These are phyloP conservation scores for Dryobates pubescens DNA, from an alignment of 2,797 vertebrate genomes.

Conservation along the genomic window DNA sequence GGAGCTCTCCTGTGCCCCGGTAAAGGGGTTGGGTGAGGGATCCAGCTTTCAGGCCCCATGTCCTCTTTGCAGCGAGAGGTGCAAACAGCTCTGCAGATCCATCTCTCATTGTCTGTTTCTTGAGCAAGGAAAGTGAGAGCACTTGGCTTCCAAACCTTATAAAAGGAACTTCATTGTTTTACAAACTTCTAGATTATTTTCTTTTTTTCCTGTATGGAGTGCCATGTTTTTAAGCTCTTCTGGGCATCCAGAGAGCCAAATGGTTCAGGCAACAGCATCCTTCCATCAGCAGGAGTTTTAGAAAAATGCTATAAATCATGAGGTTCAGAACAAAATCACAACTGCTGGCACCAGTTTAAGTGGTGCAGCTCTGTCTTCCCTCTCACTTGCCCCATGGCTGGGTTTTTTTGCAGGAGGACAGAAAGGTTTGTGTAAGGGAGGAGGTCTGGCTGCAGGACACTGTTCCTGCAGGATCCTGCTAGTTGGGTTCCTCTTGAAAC, in stretches of 20 bases:
- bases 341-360: neutral
- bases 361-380: neutral
- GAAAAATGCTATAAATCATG: neutral
- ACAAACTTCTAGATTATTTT: neutral
- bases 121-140: neutral
- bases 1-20: neutral
- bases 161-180: neutral
- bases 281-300: neutral
- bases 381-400: neutral
- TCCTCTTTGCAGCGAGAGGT: neutral
- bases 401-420: neutral
- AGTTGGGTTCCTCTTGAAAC: neutral
- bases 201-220: neutral
- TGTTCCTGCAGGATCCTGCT: neutral
- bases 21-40: neutral
- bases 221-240: neutral
- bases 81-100: neutral
- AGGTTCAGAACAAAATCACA: neutral
- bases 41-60: accelerated
- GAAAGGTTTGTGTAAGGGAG: neutral
- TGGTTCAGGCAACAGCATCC: neutral
- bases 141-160: neutral
- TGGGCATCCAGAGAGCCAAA: neutral
- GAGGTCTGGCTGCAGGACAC: neutral
- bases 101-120: neutral